These are phyloP conservation scores for Sericinus montela DNA, from an alignment of 2,888 invertebrate species.

Conservation along the genomic window DNA sequence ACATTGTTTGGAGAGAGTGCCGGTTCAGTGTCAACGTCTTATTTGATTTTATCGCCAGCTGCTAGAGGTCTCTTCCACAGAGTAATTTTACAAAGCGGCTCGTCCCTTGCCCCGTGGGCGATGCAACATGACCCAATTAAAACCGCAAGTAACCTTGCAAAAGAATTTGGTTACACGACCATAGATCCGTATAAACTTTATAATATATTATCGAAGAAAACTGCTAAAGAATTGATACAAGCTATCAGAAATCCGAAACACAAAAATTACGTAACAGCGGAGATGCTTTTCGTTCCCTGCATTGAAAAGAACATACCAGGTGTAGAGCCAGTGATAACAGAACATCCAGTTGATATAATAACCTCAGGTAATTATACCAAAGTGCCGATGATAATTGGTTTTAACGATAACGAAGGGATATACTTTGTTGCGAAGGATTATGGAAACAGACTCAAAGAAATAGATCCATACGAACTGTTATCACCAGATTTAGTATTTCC, in stretches of 20 bases:
- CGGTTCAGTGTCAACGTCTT: conserved; percentile 62
- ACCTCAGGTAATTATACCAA: conserved; percentile 58
- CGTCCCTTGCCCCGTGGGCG: conserved; percentile 60
- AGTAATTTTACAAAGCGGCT: conserved; percentile 64
- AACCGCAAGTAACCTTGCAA: conserved; percentile 50
- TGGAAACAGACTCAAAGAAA: conserved; percentile 45
- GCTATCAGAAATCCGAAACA: conserved; percentile 51
- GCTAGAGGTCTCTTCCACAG: conserved; percentile 62
- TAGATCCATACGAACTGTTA: conserved; percentile 41
- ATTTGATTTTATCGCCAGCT: conserved; percentile 52
- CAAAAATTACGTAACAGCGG: conserved; percentile 51
- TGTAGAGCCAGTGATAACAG: conserved; percentile 50
- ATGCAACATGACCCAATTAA: conserved; percentile 58
- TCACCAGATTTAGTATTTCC: conserved; percentile 56
- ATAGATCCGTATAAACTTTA: conserved; percentile 56
- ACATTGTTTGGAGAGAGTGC: conserved; percentile 72
- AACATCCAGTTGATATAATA: conserved; percentile 53
- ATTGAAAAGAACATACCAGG: conserved; percentile 58
- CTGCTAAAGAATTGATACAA: conserved; percentile 48
- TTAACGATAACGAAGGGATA: conserved; percentile 64
- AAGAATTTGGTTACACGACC: conserved; percentile 56
- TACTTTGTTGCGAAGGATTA: conserved; percentile 59
- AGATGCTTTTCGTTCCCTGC: conserved; percentile 59
- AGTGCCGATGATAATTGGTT: conserved; percentile 67
- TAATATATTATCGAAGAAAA: conserved; percentile 48